These are phyloP conservation scores for Bombus superbus DNA, from an alignment of 1,140 invertebrate genomes.

Conservation along the genomic window DNA sequence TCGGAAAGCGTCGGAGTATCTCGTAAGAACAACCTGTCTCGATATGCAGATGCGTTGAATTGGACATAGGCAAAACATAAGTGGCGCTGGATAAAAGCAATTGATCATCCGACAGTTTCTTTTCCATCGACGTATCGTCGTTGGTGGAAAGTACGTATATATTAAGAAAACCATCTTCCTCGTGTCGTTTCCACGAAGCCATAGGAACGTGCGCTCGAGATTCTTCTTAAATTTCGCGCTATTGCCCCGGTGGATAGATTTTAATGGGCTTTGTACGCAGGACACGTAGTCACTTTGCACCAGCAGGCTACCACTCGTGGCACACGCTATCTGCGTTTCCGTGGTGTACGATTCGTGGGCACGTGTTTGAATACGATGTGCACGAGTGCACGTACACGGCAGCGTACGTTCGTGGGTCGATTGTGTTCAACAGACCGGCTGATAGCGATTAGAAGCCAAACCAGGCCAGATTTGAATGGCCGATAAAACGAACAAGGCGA, in stretches of 20 bases:
- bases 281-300: slow-evolving; percentile 80
- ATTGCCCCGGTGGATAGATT: slow-evolving; percentile 74
- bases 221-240: slow-evolving; percentile 77
- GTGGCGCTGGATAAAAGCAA: no score
- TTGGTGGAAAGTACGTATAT: no score
- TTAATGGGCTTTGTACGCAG: slow-evolving; percentile 79
- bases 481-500: slow-evolving; percentile 1
- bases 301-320: slow-evolving; percentile 39
- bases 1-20: no score
- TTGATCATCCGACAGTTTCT: no score
- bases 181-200: background rate
- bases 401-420: background rate
- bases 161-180: slow-evolving; percentile 32
- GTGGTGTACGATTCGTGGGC: background rate
- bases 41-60: no score
- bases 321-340: slow-evolving; percentile 27
- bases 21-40: no score
- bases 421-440: slow-evolving; percentile 21
- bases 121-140: background rate
- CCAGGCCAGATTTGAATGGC: slow-evolving; percentile 1
- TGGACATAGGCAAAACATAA: no score
- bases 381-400: slow-evolving; percentile 43
- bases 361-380: slow-evolving; percentile 6
- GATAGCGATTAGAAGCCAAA: slow-evolving; percentile 19
- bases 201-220: slow-evolving; percentile 45